Evolutionary conservation across 2,113 vertebrate genomes (phyloP), one percentile per base, ranked within the genome.

Genomic region (Forbesichthys papilliferus): DNA sequence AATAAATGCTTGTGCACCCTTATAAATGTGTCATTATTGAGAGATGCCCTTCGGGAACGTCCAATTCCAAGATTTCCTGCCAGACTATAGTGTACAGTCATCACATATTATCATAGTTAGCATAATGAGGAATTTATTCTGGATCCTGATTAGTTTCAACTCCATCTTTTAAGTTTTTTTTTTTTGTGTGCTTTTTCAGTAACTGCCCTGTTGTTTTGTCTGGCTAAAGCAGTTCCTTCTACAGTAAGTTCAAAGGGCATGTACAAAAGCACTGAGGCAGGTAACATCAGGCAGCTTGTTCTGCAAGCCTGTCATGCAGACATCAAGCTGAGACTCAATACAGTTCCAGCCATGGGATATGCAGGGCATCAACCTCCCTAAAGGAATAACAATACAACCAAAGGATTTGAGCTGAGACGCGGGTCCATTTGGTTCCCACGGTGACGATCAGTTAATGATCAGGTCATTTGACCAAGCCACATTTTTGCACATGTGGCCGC

Each of bases 291-390:
- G 62, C 62, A 77, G 82, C 34, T 33, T 60, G 56, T 63, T 48
- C 61, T 64, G 46, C 66, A 68, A 68, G 67, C 12, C 20, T 42
- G 16, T n/a, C 42, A n/a, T 11, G 6, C 13, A 70, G 54, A 66
- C 64, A 65, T 79, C 74, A 74, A 70, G 62, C 52, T 59, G n/a
- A 11, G 59, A 42, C 66, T 80, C 66, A 71, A 84, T 78, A 72
- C 53, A 36, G 85, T 82, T 75, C 81, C 79, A 74, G 68, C 66
- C 54, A 66, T 73, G 54, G 68, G 64, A 75, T 63, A 71, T 65
- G 60, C 2, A 20, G 61, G 72, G 60, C 72, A 78, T 69, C 64
- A 77, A 63, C 64, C 68, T 75, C 60, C 58, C 48, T 64, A 78
- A 75, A 73, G 61, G 49, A 77, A 63, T 69, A 78, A 78, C 68